A percentile compares a stretch with the other conserved stretches of the same genome.
These are phyloP conservation scores for Benthosema pterotum DNA, from an alignment of 2,797 vertebrate species.

Conservation along the genomic window DNA sequence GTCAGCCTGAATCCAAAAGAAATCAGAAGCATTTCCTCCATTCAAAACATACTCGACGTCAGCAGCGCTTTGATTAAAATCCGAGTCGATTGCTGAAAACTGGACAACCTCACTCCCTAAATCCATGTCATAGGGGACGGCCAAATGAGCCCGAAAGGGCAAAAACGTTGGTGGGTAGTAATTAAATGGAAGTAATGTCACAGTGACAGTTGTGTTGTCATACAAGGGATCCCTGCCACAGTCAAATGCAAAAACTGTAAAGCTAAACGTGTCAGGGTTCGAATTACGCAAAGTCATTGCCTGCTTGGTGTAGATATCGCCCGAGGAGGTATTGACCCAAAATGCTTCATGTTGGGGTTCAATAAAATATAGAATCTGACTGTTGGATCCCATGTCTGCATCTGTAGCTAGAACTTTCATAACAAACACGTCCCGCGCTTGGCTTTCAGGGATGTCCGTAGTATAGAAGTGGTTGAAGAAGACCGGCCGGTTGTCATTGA, in stretches of 20 bases:
- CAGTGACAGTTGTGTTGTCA: constrained; percentile 60
- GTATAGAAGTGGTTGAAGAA: constrained; percentile 68
- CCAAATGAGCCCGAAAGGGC: constrained; percentile 51
- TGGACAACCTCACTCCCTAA: constrained; percentile 69
- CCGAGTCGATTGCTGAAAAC: constrained; percentile 72
- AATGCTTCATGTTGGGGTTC: constrained; percentile 72
- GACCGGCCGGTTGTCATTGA: constrained; percentile 79
- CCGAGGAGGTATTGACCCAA: constrained; percentile 73
- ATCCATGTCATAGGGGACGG: constrained; percentile 66
- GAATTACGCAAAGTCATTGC: constrained; percentile 48
- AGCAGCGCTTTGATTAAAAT: constrained; percentile 53
- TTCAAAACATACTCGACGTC: constrained; percentile 64
- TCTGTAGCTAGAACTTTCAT: constrained; percentile 73
- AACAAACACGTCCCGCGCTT: constrained; percentile 62
- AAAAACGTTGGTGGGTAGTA: constrained; percentile 75
- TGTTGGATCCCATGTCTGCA: constrained; percentile 71
- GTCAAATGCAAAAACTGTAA: constrained; percentile 73
- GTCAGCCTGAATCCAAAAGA: constrained; percentile 69
- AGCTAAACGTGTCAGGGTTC: constrained; percentile 55
- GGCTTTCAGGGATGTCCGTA: constrained; percentile 65
- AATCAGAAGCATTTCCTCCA: constrained; percentile 75
- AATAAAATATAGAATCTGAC: constrained; percentile 74
- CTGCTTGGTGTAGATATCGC: constrained; percentile 75
- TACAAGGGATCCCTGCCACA: constrained; percentile 60
- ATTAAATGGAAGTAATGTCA: constrained; percentile 73